Base-by-base conservation (phyloP, 2,888 invertebrate species). In the Hermodice carunculata region DNA sequence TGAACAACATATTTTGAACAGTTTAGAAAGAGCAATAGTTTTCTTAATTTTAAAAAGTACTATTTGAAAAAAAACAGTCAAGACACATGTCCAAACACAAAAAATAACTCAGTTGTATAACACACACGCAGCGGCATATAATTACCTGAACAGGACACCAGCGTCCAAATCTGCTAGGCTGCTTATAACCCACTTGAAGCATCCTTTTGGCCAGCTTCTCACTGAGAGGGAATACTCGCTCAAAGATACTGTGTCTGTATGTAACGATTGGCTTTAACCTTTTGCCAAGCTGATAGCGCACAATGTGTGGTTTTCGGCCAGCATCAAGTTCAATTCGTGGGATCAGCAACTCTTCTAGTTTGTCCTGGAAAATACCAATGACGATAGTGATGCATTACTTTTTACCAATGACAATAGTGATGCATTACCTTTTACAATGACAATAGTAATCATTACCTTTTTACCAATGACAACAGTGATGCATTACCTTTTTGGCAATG, bases 101-200 rank as follows among this genome's bases (percentile, higher is more conserved):
- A n/a, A n/a, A n/a, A n/a, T n/a, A n/a, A n/a, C n/a, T n/a, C n/a
- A 53, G 8, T 56, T 17, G 29, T 4, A 58, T 4, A 8, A 32
- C 19, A 6, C 28, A n/a, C n/a, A n/a, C n/a, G n/a, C n/a, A 14
- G 8, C 22, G 22, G n/a, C 19, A 22, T n/a, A 40, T 31, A 60
- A 69, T 61, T 64, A 86, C 85, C 76, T 75, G 74, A 3, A 86
- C 84, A 29, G 86, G 86, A 71, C 85, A 85, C 85, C 86, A 86
- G 58, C 81, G 70, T 11, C 85, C 85, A 72, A 86, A 86, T 61
- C 84, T 70, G 62, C 86, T 86, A 17, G 81, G 81, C 34, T 82
- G 82, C 69, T 85, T 85, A 74, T 85, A 86, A 4, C 86, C 86
- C 2, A 69, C 59, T 42, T 79, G 75, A 8, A 86, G 67, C 80